Conservation (phyloP, 2,888 invertebrate genomes). For the Eupithecia abbreviata region DNA sequence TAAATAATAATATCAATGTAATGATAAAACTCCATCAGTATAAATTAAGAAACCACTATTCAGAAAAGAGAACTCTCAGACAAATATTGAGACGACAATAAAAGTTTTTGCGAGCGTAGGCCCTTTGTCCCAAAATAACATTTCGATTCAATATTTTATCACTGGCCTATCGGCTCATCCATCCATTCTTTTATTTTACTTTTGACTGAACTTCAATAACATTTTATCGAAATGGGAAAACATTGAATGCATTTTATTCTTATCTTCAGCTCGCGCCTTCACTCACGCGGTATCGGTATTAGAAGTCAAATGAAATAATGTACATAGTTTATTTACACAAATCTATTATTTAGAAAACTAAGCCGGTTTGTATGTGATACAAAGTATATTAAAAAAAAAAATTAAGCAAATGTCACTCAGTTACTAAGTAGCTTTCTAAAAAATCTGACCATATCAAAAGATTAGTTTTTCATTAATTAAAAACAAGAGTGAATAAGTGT, state of each 20-base stretch:
- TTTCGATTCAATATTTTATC: constrained; percentile 6
- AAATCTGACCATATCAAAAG: too few species aligned
- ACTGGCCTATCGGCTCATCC: background rate
- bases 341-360: too few species aligned
- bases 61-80: background rate
- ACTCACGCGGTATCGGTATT: background rate
- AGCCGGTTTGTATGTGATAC: too few species aligned
- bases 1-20: background rate
- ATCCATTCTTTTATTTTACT: background rate
- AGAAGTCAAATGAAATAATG: too few species aligned
- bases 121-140: background rate
- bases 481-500: too few species aligned
- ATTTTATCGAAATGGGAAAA: background rate
- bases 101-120: background rate
- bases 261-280: background rate
- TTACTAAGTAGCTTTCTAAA: too few species aligned
- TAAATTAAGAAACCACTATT: background rate
- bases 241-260: background rate
- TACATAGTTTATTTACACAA: too few species aligned
- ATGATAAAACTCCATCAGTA: background rate
- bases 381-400: too few species aligned
- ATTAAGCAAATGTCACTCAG: too few species aligned
- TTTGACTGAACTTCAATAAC: background rate
- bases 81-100: background rate
- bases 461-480: too few species aligned